A percentile compares a stretch with the other conserved stretches of the same genome.
These are phyloP conservation scores for Epirrhoe tristata DNA, from an alignment of 2,888 invertebrate species.

Conservation along the genomic window DNA sequence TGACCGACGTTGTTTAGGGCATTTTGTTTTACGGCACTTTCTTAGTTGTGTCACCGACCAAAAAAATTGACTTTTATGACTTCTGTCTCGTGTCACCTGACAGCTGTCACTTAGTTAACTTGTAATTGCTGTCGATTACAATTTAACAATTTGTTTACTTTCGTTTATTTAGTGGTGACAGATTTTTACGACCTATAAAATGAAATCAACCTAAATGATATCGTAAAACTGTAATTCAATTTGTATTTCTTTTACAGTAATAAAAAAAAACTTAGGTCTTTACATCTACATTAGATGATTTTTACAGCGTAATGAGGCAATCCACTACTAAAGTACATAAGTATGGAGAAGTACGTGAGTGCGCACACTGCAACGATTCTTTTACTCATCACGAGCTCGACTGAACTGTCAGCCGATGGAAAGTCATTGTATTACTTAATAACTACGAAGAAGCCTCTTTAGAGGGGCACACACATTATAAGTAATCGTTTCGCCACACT, in stretches of 20 bases:
- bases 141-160: constrained; percentile 19
- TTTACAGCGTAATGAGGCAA: no score
- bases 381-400: no score
- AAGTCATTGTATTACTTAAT: no score
- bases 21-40: constrained; percentile 18
- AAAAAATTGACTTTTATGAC: constrained; percentile 13
- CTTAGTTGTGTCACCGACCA: constrained; percentile 1
- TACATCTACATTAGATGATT: no score
- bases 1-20: no score
- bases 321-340: no score
- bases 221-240: neutral
- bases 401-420: no score
- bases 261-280: neutral
- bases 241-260: neutral
- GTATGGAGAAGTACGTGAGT: no score
- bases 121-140: constrained; percentile 28
- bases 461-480: no score
- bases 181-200: neutral
- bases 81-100: constrained; percentile 13
- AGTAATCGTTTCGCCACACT: no score
- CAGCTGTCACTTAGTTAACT: constrained; percentile 15
- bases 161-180: constrained; percentile 11
- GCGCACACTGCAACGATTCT: no score
- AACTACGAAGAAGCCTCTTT: no score
- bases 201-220: neutral